Evolutionary conservation across 2,113 vertebrate genomes (phyloP).

Genomic region (Tetraodon nigroviridis): DNA sequence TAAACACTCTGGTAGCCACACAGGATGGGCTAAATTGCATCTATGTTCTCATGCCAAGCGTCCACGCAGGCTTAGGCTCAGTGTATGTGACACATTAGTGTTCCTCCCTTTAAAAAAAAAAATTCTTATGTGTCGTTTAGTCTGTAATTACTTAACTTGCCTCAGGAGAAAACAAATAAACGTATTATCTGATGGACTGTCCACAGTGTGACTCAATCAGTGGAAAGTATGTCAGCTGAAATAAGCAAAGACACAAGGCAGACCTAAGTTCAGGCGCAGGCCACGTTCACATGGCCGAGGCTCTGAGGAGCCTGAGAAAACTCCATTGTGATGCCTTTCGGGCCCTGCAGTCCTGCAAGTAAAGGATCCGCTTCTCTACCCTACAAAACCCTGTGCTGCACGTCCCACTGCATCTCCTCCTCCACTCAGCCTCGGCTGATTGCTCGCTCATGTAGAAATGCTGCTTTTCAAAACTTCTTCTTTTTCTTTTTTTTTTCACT

Average conservation of each 20-base stretch:
- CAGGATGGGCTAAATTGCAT: constrained; percentile 13
- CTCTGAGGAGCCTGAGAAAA: constrained; percentile 42
- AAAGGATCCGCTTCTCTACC: constrained; percentile 37
- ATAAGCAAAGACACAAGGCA: constrained; percentile 68
- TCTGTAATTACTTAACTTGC: constrained; percentile 69
- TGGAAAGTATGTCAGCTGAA: constrained; percentile 69
- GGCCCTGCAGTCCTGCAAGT: constrained; percentile 36
- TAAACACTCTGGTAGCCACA: constrained; percentile 8
- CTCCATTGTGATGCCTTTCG: constrained; percentile 28
- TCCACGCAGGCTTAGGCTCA: constrained; percentile 37
- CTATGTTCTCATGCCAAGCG: constrained; percentile 20
- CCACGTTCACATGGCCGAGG: constrained; percentile 34
- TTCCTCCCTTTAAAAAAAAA: constrained; percentile 19
- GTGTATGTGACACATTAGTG: constrained; percentile 52
- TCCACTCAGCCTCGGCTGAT: constrained; percentile 12
- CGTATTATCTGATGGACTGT: constrained; percentile 74
- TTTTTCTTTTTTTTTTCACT: neutral
- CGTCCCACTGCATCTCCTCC: constrained; percentile 28
- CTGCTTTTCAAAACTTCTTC: neutral
- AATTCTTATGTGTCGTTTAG: constrained; percentile 63
- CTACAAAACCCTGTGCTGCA: constrained; percentile 38
- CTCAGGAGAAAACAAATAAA: constrained; percentile 72
- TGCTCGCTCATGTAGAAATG: constrained; percentile 34
- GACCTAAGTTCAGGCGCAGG: constrained; percentile 63
- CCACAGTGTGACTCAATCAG: constrained; percentile 65